Conservation (phyloP, 2,888 invertebrate species). For the Hemithea aestivaria region DNA sequence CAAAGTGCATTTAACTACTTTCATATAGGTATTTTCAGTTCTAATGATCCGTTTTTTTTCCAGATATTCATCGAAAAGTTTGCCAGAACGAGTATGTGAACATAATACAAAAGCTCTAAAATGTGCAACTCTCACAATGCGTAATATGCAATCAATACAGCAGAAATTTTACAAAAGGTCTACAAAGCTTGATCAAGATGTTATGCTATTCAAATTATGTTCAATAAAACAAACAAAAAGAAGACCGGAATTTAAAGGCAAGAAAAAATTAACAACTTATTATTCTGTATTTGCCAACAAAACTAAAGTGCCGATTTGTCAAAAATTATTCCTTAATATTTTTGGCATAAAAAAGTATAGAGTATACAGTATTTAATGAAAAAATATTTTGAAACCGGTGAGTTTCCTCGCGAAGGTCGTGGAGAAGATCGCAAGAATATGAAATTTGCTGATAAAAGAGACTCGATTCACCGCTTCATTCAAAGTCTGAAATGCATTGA, state of each 20-base stretch:
- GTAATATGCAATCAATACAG: too few species aligned
- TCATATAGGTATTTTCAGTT: too few species aligned
- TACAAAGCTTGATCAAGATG: too few species aligned
- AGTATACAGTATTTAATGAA: conserved; percentile 5
- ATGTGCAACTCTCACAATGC: background rate
- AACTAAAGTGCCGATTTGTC: conserved; percentile 10
- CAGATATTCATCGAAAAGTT: background rate
- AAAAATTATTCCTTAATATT: conserved; percentile 5
- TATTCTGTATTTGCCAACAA: conserved; percentile 1
- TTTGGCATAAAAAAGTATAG: conserved; percentile 9
- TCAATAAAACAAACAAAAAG: conserved; percentile 1
- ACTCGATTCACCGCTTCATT: conserved; percentile 7
- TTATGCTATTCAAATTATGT: background rate
- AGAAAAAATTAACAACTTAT: conserved; percentile 7
- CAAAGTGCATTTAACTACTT: too few species aligned
- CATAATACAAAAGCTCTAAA: background rate
- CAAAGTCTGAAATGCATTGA: conserved; percentile 6
- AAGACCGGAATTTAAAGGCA: too few species aligned
- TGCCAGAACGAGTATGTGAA: background rate
- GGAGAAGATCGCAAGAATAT: conserved; percentile 5
- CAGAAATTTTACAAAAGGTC: too few species aligned
- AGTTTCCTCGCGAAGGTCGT: conserved; percentile 1
- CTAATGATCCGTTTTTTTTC: too few species aligned
- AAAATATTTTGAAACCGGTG: conserved; percentile 4
- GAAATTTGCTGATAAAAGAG: conserved; percentile 1